Percentiles rank a stretch among this genome's conserved stretches.
These are phyloP conservation scores for Tetraneura akinire DNA, from an alignment of 1,140 invertebrate species.

Conservation along the genomic window DNA sequence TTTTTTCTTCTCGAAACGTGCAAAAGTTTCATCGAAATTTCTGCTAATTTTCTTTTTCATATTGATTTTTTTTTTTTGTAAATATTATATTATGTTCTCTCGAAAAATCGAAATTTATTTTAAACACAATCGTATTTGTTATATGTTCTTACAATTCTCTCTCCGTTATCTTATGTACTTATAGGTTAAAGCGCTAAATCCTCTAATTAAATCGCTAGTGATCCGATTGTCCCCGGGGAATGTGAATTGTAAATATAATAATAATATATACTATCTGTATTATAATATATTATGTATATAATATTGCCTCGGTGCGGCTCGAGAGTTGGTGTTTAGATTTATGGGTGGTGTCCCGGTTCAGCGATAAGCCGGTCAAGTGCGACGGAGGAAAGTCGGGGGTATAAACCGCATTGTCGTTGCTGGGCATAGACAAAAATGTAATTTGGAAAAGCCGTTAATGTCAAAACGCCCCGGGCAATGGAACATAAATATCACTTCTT, in stretches of 20 bases:
- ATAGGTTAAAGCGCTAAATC: too few species aligned
- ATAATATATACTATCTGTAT: too few species aligned
- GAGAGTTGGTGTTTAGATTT: conserved; percentile 20
- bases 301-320: not conserved
- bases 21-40: too few species aligned
- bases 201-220: not conserved
- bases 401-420: conserved; percentile 33
- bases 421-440: conserved; percentile 43
- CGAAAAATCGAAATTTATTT: too few species aligned
- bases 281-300: too few species aligned
- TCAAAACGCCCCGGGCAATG: conserved; percentile 12
- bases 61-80: too few species aligned
- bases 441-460: conserved; percentile 47
- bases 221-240: not conserved
- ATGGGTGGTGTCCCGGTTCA: not conserved
- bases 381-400: not conserved
- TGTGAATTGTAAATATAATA: not conserved
- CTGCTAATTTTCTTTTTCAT: too few species aligned
- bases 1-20: too few species aligned
- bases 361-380: conserved; percentile 14
- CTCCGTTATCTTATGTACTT: too few species aligned
- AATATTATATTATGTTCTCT: too few species aligned
- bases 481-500: conserved; percentile 39
- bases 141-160: too few species aligned
- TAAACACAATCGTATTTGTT: too few species aligned